These are phyloP conservation scores for Epiblema foenella DNA, from an alignment of 2,888 invertebrate species.

Conservation along the genomic window DNA sequence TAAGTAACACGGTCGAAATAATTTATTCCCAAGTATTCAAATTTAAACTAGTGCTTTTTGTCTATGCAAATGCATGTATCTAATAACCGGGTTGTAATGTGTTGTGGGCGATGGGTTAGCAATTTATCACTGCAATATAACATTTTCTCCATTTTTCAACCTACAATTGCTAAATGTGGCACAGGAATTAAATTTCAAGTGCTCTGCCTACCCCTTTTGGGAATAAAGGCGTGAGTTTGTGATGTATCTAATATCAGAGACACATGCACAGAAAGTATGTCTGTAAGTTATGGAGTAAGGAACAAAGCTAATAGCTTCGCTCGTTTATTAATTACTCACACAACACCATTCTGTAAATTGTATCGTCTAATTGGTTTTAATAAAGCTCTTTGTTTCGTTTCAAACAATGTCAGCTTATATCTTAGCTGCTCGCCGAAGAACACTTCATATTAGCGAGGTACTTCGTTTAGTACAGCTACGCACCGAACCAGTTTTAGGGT, in stretches of 20 bases:
- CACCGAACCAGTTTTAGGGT: not conserved
- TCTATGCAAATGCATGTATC: too few species aligned
- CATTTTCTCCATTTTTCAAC: too few species aligned
- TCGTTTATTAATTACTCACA: constrained; percentile 40
- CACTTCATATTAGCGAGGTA: not conserved
- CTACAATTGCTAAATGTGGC: too few species aligned
- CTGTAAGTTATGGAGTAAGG: not conserved
- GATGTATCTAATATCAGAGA: not conserved
- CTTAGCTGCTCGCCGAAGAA: constrained; percentile 18
- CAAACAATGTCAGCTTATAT: constrained; percentile 46
- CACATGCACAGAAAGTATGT: not conserved
- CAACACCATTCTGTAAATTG: constrained; percentile 38
- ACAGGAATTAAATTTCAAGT: too few species aligned
- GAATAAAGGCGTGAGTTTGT: too few species aligned
- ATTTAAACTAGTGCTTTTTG: too few species aligned
- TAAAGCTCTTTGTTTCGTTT: constrained; percentile 49
- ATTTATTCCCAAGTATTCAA: too few species aligned
- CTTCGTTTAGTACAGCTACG: not conserved
- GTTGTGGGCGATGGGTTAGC: too few species aligned
- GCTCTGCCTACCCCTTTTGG: too few species aligned
- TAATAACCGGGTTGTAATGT: too few species aligned
- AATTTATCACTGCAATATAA: too few species aligned
- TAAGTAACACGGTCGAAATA: too few species aligned
- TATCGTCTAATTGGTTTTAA: constrained; percentile 49
- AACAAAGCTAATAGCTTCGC: constrained; percentile 23